phyloP scores from a whole-genome alignment of 1,140 invertebrate species.

The Bombus fervidus region DNA sequence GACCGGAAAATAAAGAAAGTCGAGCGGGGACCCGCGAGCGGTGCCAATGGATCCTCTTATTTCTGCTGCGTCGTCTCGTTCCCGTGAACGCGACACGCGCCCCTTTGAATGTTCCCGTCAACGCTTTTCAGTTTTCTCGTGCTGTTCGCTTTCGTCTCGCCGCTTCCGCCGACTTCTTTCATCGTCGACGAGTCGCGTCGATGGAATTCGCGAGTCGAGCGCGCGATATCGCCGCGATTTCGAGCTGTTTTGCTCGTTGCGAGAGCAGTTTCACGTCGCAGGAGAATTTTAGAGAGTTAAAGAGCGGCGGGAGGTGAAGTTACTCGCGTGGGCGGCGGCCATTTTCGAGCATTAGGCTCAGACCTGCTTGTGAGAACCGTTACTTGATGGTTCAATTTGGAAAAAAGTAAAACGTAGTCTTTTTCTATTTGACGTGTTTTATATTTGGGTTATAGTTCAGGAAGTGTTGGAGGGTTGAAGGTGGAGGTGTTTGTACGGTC shows the following conservation, averaged over 20 bases:
- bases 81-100: constrained; percentile 31
- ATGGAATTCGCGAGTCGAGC: constrained; percentile 3
- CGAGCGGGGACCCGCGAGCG: constrained; percentile 6
- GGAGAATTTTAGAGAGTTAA: neutral
- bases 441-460: neutral
- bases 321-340: constrained; percentile 3
- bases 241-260: neutral
- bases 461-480: neutral
- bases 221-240: neutral
- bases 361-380: too few species aligned
- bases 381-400: neutral
- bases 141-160: constrained; percentile 22
- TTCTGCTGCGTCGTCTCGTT: constrained; percentile 36
- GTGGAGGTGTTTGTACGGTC: too few species aligned
- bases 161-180: constrained; percentile 41
- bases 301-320: neutral
- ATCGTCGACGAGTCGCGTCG: constrained; percentile 12
- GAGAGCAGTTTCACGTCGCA: neutral
- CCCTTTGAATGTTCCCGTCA: constrained; percentile 49
- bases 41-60: constrained; percentile 52
- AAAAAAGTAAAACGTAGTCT: too few species aligned
- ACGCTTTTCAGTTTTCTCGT: constrained; percentile 41
- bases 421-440: neutral
- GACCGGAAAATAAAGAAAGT: constrained; percentile 26
- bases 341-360: neutral